Evolutionary conservation across 2,888 invertebrate species (phyloP).

Genomic region (Leptinotarsa tumamoca): DNA sequence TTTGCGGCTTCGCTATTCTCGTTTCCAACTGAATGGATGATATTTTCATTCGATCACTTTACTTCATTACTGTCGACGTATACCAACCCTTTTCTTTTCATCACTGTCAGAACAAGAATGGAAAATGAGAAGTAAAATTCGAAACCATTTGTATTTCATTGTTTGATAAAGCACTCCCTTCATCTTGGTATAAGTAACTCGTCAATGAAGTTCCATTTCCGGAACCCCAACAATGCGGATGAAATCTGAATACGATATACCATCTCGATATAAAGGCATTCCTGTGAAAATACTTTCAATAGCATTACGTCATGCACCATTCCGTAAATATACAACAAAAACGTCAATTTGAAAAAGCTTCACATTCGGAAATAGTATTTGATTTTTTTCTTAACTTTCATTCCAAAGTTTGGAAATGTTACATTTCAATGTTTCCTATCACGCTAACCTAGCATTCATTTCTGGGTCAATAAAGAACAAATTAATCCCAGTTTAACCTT

Average conservation of each 20-base stretch:
- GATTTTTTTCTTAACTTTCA: not conserved
- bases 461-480: slow-evolving; percentile 11
- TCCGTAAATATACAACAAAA: not conserved
- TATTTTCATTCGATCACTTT: no score
- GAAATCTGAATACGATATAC: not conserved
- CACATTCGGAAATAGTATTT: not conserved
- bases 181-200: not conserved
- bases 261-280: not conserved
- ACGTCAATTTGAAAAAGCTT: not conserved
- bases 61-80: no score
- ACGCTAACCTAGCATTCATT: slow-evolving; percentile 4
- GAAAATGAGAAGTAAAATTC: no score
- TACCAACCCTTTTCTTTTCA: no score
- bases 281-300: not conserved
- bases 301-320: not conserved
- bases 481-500: slow-evolving; percentile 28
- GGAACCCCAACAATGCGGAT: not conserved
- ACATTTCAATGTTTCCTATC: not conserved
- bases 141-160: no score
- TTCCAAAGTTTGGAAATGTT: not conserved
- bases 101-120: no score
- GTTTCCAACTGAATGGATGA: no score
- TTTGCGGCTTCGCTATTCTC: no score
- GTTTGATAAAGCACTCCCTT: no score
- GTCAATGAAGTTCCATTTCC: not conserved